A percentile compares a stretch with the other conserved stretches of the same genome.
phyloP scores from a whole-genome alignment of 2,113 vertebrate genomes.

The Syrrhaptes paradoxus region DNA sequence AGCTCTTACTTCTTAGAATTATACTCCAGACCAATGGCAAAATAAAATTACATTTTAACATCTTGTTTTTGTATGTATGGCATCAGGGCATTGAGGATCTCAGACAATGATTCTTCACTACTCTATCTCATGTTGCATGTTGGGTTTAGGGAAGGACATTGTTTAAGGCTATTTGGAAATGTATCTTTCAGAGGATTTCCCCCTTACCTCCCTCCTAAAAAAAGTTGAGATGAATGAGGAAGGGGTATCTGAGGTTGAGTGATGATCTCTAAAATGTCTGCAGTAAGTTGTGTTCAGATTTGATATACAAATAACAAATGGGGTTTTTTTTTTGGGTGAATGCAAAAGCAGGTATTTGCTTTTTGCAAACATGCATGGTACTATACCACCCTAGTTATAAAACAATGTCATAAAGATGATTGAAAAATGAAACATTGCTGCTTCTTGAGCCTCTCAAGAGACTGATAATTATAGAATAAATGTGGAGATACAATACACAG shows the following conservation, averaged over 20 bases:
- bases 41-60: not conserved
- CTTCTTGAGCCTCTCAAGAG: not conserved
- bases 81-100: fast-evolving
- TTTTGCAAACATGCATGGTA: not conserved
- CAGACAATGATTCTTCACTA: not conserved
- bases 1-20: not conserved
- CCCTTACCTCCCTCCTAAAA: not conserved
- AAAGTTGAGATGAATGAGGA: not conserved
- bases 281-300: not conserved
- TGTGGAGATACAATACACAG: not conserved
- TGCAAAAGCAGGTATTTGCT: not conserved
- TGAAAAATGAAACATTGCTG: not conserved
- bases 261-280: not conserved
- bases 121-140: not conserved
- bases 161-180: not conserved
- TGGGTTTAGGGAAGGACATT: not conserved
- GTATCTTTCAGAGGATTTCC: not conserved
- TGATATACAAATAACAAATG: not conserved
- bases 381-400: not conserved
- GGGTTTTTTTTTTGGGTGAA: not conserved
- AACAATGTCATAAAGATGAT: not conserved
- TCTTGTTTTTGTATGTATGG: not conserved
- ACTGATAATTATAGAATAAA: not conserved
- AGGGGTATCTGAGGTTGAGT: not conserved
- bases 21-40: not conserved